Evolutionary conservation across 2,113 vertebrate species (phyloP), one percentile per base, ranked within the genome.

Genomic region (Catharus bicknelli): DNA sequence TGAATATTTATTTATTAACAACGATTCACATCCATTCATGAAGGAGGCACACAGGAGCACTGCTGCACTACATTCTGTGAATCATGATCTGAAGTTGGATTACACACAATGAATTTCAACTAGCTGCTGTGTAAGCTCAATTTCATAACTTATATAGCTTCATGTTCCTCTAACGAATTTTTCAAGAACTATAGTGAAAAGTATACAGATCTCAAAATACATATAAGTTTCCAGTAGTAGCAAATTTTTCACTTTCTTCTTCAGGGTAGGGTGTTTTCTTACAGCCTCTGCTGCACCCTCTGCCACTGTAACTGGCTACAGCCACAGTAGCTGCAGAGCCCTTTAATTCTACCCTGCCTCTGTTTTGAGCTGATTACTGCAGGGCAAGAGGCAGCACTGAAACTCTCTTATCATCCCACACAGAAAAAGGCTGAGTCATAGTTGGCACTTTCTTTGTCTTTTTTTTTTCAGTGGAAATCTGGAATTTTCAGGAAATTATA

Each of bases 1-100:
- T 83, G 81, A 22, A 16, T 84, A 82, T 79, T 88, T 95, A 86
- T 83, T 91, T 88, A 88, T 73, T 79, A 91, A 55, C 59, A 94
- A 57, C 6, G 1, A 85, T 63, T 90, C 81, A 85, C 36, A 34
- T 26, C 30, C 78, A 57, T 77, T 76, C 54, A 47, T 29, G 47
- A 77, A 77, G 54, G 55, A 89, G 40, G 59, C 36, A 66, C 38
- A 40, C 5, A 45, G 42, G 36, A 32, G 66, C 80, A 74, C 9
- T 87, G 78, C 89, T 76, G 36, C 27, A 22, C 58, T 34, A 3
- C 12, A 58, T 78, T 76, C 84, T 50, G 21, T 66, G 89, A 88
- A 74, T 90, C 40, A 29, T 6, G 42, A 82, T 58, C 32, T 22
- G 21, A 92, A 76, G 30, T 3, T 82, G 83, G 63, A 64, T 74